These are phyloP conservation scores for Porites divaricata DNA, from an alignment of 92 coral and sea anemone genomes.

Conservation along the genomic window DNA sequence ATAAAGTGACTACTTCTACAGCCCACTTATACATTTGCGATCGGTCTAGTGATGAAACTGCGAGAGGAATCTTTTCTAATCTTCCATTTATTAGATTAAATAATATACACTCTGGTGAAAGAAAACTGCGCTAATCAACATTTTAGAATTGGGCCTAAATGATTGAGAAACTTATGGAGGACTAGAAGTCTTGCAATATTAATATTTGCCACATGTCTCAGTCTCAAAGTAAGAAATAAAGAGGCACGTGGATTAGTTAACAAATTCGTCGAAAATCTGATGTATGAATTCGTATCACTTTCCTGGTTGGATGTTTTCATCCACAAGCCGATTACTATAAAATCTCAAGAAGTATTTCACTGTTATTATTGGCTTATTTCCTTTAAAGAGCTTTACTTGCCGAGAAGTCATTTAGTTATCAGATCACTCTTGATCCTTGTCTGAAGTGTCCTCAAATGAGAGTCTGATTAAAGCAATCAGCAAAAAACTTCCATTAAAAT, in stretches of 20 bases:
- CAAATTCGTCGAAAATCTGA: not conserved
- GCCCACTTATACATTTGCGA: no score
- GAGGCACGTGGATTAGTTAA: not conserved
- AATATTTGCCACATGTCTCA: no score
- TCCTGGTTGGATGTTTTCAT: not conserved
- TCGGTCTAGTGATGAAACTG: no score
- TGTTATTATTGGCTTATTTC: not conserved
- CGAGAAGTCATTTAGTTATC: not conserved
- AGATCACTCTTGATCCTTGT: not conserved
- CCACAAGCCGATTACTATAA: not conserved
- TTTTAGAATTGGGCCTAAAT: no score
- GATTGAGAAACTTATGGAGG: no score
- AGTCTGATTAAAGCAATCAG: no score
- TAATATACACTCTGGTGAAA: no score
- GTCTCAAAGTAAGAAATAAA: not conserved
- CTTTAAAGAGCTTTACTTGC: not conserved
- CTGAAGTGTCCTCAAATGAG: not conserved
- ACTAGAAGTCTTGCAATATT: no score
- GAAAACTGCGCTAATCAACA: not conserved
- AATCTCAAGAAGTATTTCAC: not conserved
- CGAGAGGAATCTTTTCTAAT: no score
- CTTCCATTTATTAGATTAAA: not conserved
- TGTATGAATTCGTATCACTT: not conserved
- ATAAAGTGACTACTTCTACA: not conserved
- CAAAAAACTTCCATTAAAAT: no score